A percentile compares a stretch with the other conserved stretches of the same genome.
phyloP scores from a whole-genome alignment of 1,140 invertebrate genomes.

The Tetramorium alpestre region DNA sequence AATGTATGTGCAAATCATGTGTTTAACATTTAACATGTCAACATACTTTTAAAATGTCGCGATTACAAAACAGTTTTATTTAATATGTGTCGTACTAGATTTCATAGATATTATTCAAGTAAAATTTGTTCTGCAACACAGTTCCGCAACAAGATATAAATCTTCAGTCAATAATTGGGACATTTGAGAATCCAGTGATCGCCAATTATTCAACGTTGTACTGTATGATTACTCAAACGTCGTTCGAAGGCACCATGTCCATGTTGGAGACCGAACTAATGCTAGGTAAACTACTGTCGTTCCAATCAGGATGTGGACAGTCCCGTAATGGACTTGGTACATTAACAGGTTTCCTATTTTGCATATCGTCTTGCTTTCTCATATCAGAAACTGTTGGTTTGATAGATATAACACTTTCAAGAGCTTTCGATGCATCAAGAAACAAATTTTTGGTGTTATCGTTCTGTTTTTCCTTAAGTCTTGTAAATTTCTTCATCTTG shows the following conservation, averaged over 20 bases:
- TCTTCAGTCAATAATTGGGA: background rate
- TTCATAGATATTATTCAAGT: background rate
- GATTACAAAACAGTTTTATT: background rate
- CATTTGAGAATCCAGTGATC: background rate
- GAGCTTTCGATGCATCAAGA: background rate
- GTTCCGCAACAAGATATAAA: conserved; percentile 1
- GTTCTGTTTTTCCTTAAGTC: conserved; percentile 5
- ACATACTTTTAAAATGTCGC: background rate
- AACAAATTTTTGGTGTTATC: conserved; percentile 1
- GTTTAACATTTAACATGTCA: background rate
- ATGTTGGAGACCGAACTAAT: conserved; percentile 71
- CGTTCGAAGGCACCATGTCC: conserved; percentile 33
- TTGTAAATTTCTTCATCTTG: conserved; percentile 26
- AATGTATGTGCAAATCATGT: background rate
- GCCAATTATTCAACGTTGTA: too few relatives aligned
- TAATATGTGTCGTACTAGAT: background rate
- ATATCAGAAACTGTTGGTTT: conserved; percentile 63
- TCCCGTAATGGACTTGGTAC: conserved; percentile 74
- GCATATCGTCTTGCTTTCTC: conserved; percentile 68
- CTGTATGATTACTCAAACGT: background rate
- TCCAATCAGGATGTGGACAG: conserved; percentile 77
- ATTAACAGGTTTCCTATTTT: conserved; percentile 70
- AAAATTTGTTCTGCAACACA: conserved; percentile 1
- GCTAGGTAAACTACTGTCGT: conserved; percentile 75
- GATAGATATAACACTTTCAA: conserved; percentile 26